Evolutionary conservation across 2,888 invertebrate genomes (phyloP).

Genomic region (Papilio protenor): DNA sequence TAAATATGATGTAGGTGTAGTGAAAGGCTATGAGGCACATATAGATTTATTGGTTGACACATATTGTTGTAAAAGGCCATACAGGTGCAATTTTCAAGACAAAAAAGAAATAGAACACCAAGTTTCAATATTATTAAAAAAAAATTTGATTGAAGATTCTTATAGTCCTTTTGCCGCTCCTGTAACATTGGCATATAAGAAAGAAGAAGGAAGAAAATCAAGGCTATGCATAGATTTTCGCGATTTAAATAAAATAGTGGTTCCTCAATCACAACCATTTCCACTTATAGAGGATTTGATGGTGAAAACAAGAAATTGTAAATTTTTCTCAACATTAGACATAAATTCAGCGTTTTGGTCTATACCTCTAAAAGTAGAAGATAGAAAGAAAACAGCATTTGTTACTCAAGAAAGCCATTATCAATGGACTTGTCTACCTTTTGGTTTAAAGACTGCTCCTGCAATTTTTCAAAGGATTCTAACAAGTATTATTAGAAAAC

Average conservation of each 20-base stretch:
- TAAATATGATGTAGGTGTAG: conserved; percentile 46
- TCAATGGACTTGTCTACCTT: conserved; percentile 59
- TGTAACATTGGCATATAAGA: conserved; percentile 45
- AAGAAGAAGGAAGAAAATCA: conserved; percentile 44
- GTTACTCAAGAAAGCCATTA: conserved; percentile 43
- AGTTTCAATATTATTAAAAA: conserved; percentile 46
- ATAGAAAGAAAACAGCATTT: conserved; percentile 54
- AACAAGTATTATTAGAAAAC: conserved; percentile 51
- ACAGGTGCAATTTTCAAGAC: conserved; percentile 48
- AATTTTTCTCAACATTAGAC: conserved; percentile 57
- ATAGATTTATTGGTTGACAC: conserved; percentile 47
- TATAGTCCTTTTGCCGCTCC: conserved; percentile 51
- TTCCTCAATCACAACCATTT: conserved; percentile 54
- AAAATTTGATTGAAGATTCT: conserved; percentile 50
- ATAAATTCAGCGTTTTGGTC: conserved; percentile 66
- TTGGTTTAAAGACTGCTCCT: conserved; percentile 61
- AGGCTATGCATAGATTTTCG: conserved; percentile 51
- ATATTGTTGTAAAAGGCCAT: conserved; percentile 49
- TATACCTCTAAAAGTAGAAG: conserved; percentile 57
- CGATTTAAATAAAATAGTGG: conserved; percentile 52
- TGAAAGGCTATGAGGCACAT: conserved; percentile 43
- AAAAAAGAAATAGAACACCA: conserved; percentile 49
- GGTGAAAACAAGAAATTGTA: conserved; percentile 56
- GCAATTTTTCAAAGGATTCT: conserved; percentile 62
- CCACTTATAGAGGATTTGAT: conserved; percentile 58